Base-by-base conservation (phyloP, 2,888 invertebrate species). In the Dorcus parallelipipedus region DNA sequence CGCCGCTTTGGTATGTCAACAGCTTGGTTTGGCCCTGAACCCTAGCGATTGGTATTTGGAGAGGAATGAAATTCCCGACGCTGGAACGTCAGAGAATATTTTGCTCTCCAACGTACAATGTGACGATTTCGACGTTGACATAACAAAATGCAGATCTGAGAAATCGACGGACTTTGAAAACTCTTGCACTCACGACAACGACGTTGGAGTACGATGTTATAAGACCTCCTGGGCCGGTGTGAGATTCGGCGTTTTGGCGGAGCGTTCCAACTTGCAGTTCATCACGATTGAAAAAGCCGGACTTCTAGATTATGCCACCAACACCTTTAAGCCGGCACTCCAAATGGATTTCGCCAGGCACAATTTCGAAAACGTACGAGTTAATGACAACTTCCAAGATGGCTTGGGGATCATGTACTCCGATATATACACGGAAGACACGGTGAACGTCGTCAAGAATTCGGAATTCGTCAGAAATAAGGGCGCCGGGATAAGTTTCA, bases 181-280 rank as follows among this genome's bases (percentile, higher is more conserved):
- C 76, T 91, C 93, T 1, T 96, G 95, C 72, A 84, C 84, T 0
- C 94, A 94, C 70, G 89, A 91, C 33, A 88, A 90, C 72, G 94
- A 95, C 72, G 95, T 95, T 9, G 94, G 95, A 0, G 83, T 96
- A 40, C 82, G 91, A 63, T 96, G 96, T 72, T 92, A 93, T 65
- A 91, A 91, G 69, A 91, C 92, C 0, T 92, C 93, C 39, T 97
- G 97, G 97, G 95, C 96, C 0, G 97, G 97, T 0, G 80, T 97
- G 0, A 82, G 97, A 66, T 89, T 97, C 67, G 93, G 96, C 42
- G 91, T 94, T 55, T 81, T 95, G 54, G 90, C 97, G 0, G 92
- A 93, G 73, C 83, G 93, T 67, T 89, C 92, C 17, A 91, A 93
- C 72, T 81, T 97, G 61, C 93, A 95, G 74, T 93, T 89, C 68